Evolutionary conservation across 2,113 vertebrate species (phyloP).

Genomic region (Siniperca chuatsi): DNA sequence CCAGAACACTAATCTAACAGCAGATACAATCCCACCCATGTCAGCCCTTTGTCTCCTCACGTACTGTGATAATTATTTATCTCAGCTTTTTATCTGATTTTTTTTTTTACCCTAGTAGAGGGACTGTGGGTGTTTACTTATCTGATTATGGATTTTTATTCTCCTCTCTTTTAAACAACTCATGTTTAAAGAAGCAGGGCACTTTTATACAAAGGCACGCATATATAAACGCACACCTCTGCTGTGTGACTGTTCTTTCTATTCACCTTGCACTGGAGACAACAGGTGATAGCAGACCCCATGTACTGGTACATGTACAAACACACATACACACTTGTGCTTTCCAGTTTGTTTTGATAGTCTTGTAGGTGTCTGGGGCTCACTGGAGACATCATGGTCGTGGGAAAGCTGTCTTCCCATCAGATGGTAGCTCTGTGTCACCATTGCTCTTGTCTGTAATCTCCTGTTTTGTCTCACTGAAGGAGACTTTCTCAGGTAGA

Average conservation of each 20-base stretch:
- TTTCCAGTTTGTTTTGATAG: conserved; percentile 70
- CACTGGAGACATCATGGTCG: conserved; percentile 64
- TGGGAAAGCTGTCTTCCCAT: conserved; percentile 75
- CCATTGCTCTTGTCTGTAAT: conserved; percentile 72
- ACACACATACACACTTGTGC: conserved; percentile 35
- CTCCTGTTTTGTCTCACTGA: conserved; percentile 83
- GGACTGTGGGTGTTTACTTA: conserved; percentile 59
- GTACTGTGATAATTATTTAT: conserved; percentile 73
- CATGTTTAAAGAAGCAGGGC: conserved; percentile 46
- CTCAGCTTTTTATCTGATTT: conserved; percentile 69
- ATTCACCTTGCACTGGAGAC: conserved; percentile 42
- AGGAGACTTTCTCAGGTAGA: conserved; percentile 67
- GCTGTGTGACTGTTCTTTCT: conserved; percentile 27
- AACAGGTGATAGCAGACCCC: conserved; percentile 58
- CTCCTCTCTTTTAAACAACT: conserved; percentile 36
- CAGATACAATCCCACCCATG: conserved; percentile 70
- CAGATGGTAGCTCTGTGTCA: conserved; percentile 71
- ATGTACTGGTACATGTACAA: conserved; percentile 14
- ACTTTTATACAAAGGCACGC: conserved; percentile 26
- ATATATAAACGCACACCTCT: conserved; percentile 23
- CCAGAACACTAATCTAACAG: conserved; percentile 78
- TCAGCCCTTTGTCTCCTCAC: conserved; percentile 79
- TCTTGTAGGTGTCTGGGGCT: conserved; percentile 64
- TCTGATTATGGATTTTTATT: conserved; percentile 65
- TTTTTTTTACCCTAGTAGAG: conserved; percentile 40